These are phyloP conservation scores for Maniola jurtina DNA, from an alignment of 1,140 invertebrate genomes.

Conservation along the genomic window DNA sequence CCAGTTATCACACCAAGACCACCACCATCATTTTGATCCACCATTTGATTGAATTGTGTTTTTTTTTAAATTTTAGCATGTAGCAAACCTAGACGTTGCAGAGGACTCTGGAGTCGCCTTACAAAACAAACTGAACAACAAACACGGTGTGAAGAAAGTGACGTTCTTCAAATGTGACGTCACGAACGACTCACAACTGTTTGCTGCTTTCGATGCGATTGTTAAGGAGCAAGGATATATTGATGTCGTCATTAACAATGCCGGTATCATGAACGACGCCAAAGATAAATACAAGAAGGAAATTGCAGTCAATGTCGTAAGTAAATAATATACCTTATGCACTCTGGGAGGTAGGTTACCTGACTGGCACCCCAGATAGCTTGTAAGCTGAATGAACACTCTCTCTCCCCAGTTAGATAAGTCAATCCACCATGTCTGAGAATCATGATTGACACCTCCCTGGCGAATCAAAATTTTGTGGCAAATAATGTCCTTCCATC, in stretches of 20 bases:
- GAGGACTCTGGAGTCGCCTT: constrained; percentile 8
- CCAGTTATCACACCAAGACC: too few relatives aligned
- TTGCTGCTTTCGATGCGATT: constrained; percentile 79
- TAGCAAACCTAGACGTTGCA: constrained; percentile 21
- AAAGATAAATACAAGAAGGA: constrained; percentile 39
- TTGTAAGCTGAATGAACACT: too few relatives aligned
- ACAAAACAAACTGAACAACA: constrained; percentile 34
- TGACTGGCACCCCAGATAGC: too few relatives aligned
- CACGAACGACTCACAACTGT: constrained; percentile 79
- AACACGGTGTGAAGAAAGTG: constrained; percentile 41
- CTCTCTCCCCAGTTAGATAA: too few relatives aligned
- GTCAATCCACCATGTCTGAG: too few relatives aligned
- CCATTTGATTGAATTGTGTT: too few relatives aligned
- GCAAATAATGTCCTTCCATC: too few relatives aligned
- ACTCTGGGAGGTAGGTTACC: too few relatives aligned
- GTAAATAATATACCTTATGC: constrained; percentile 23
- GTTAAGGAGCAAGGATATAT: constrained; percentile 77
- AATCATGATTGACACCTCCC: too few relatives aligned
- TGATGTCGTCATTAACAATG: constrained; percentile 83
- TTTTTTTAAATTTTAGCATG: constrained; percentile 33
- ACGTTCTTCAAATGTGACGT: constrained; percentile 81
- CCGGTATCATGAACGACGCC: constrained; percentile 67
- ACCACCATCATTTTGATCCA: too few relatives aligned
- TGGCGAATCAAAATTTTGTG: too few relatives aligned
- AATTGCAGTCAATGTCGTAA: constrained; percentile 55